Conservation (phyloP, 2,113 vertebrate species). For the Sphaerodactylus townsendi region DNA sequence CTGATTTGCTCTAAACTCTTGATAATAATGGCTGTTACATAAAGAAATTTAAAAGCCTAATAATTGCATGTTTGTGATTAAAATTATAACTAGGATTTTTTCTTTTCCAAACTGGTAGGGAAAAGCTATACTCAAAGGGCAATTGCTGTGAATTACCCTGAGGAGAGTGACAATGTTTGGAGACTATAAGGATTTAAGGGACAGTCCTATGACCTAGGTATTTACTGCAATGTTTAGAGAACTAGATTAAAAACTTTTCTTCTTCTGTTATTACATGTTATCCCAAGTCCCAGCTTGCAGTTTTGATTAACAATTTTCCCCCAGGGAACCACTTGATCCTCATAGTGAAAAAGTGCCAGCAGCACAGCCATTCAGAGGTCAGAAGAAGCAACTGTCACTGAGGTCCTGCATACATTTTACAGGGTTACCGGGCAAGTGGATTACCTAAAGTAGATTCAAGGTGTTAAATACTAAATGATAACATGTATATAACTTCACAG, state of each 20-base stretch:
- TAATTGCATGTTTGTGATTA: background rate
- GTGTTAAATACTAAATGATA: background rate
- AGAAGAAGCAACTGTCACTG: background rate
- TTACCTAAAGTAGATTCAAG: background rate
- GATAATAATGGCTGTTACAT: background rate
- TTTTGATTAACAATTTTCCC: background rate
- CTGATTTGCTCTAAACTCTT: background rate
- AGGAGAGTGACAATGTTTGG: background rate
- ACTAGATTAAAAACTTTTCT: background rate
- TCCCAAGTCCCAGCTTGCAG: background rate
- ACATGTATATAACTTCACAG: background rate
- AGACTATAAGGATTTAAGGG: background rate
- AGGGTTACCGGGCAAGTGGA: background rate
- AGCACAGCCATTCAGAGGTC: background rate
- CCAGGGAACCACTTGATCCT: background rate
- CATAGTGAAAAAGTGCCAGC: background rate
- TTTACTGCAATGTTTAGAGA: background rate
- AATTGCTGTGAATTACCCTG: background rate
- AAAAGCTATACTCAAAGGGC: background rate
- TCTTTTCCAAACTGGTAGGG: conserved; percentile 17
- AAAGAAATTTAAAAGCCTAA: conserved; percentile 6
- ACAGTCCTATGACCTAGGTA: background rate
- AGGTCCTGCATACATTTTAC: background rate
- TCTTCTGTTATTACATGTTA: background rate
- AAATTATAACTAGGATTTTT: conserved; percentile 7